These are phyloP conservation scores for Ibidorhyncha struthersii DNA, from an alignment of 2,113 vertebrate genomes.

Conservation along the genomic window DNA sequence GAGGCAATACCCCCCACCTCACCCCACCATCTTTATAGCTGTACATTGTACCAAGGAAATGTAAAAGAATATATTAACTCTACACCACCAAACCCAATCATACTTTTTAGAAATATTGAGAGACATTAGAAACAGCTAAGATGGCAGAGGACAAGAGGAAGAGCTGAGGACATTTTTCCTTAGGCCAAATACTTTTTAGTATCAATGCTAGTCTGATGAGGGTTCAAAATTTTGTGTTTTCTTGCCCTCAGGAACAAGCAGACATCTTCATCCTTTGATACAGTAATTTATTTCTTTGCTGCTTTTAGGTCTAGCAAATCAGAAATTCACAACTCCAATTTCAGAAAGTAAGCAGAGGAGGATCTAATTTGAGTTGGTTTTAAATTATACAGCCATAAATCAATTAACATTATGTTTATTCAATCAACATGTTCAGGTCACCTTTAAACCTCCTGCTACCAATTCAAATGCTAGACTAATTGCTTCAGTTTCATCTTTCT, in stretches of 20 bases:
- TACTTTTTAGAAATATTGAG: not conserved
- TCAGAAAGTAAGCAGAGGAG: slow-evolving; percentile 29
- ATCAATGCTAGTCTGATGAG: not conserved
- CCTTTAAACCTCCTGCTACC: slow-evolving; percentile 27
- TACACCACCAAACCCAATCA: not conserved
- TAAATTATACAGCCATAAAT: slow-evolving; percentile 15
- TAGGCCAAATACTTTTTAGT: not conserved
- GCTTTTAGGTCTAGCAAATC: not conserved
- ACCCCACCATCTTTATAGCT: not conserved
- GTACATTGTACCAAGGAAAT: not conserved
- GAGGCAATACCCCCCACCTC: not conserved
- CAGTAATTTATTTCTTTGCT: not conserved
- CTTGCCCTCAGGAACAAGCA: not conserved
- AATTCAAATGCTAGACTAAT: slow-evolving; percentile 2
- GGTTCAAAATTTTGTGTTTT: not conserved
- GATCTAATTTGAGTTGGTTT: slow-evolving; percentile 28
- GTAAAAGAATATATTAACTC: not conserved
- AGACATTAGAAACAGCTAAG: not conserved
- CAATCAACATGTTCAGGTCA: slow-evolving; percentile 34
- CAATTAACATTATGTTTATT: slow-evolving; percentile 33
- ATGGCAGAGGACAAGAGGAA: not conserved
- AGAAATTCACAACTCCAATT: not conserved
- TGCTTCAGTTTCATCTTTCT: slow-evolving; percentile 25
- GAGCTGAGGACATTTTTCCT: not conserved
- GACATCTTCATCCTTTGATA: not conserved